Percentiles rank a stretch among this genome's conserved stretches.
Conservation (phyloP, 2,888 invertebrate genomes). For the Portevinia maculata region DNA sequence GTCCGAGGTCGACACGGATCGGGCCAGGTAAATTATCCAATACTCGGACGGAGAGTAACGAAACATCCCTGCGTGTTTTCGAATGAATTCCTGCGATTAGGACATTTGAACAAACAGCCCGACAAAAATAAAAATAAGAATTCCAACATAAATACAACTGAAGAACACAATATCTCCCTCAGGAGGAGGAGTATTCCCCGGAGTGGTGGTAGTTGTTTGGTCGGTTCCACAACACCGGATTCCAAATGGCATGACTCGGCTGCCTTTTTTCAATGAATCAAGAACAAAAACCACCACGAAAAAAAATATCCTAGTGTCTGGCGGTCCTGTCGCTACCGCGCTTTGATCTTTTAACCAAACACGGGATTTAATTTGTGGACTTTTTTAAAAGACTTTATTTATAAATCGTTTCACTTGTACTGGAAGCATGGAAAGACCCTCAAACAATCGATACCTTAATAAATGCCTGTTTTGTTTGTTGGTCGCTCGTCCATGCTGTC, state of each 20-base stretch:
- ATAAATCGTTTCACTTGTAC: constrained; percentile 62
- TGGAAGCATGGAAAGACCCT: constrained; percentile 1
- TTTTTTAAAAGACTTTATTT: constrained; percentile 71
- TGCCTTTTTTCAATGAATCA: constrained; percentile 63
- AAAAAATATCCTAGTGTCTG: constrained; percentile 69
- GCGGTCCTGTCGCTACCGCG: constrained; percentile 51
- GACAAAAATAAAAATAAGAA: constrained; percentile 39
- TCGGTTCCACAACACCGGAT: constrained; percentile 52
- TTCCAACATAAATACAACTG: constrained; percentile 52
- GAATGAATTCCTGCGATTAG: constrained; percentile 67
- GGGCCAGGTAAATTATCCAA: constrained; percentile 57
- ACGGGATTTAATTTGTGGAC: constrained; percentile 73
- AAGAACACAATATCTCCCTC: constrained; percentile 26
- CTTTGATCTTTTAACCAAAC: constrained; percentile 74
- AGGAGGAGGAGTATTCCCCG: constrained; percentile 44
- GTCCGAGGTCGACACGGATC: background rate
- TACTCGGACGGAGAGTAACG: constrained; percentile 1
- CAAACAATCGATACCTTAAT: constrained; percentile 68
- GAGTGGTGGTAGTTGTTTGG: constrained; percentile 51
- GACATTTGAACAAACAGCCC: constrained; percentile 62
- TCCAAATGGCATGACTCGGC: constrained; percentile 42
- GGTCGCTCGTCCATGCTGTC: constrained; percentile 41
- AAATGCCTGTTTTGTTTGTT: constrained; percentile 52
- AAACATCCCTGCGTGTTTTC: constrained; percentile 63
- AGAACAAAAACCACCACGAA: constrained; percentile 28